phyloP scores from a whole-genome alignment of 2,888 invertebrate genomes.

The Scaeva pyrastri region DNA sequence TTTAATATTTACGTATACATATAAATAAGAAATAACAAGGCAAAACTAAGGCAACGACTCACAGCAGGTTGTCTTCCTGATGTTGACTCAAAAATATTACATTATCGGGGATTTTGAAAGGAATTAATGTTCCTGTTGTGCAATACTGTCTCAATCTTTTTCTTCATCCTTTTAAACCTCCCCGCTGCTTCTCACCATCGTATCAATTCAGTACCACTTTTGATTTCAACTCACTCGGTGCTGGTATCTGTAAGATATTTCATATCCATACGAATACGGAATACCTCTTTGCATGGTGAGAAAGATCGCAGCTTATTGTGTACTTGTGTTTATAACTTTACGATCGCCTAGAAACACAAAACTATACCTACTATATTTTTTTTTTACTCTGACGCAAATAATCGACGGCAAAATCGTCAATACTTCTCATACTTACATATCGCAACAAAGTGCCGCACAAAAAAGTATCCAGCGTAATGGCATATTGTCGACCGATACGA shows the following conservation, averaged over 20 bases:
- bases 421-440: slow-evolving; percentile 22
- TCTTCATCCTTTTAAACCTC: not conserved
- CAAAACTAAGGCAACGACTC: slow-evolving; percentile 20
- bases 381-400: slow-evolving; percentile 42
- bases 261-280: too few relatives aligned
- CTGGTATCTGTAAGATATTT: slow-evolving; percentile 1
- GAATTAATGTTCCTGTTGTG: slow-evolving; percentile 67
- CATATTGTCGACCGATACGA: slow-evolving; percentile 32
- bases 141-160: slow-evolving; percentile 54
- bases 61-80: slow-evolving; percentile 65
- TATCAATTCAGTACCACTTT: slow-evolving; percentile 14
- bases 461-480: slow-evolving; percentile 14
- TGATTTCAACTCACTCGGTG: slow-evolving; percentile 23
- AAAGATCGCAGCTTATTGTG: slow-evolving; percentile 13
- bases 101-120: slow-evolving; percentile 70
- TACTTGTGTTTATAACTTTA: slow-evolving; percentile 36
- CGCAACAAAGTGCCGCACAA: slow-evolving; percentile 66
- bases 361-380: slow-evolving; percentile 14
- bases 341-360: slow-evolving; percentile 58
- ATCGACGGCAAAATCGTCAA: slow-evolving; percentile 53
- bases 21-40: not conserved
- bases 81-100: slow-evolving; percentile 47
- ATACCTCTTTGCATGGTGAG: slow-evolving; percentile 3
- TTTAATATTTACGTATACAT: too few relatives aligned
- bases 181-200: slow-evolving; percentile 3